Base-by-base conservation (phyloP, 2,888 invertebrate species). In the Gastracanthus pulcherrimus region DNA sequence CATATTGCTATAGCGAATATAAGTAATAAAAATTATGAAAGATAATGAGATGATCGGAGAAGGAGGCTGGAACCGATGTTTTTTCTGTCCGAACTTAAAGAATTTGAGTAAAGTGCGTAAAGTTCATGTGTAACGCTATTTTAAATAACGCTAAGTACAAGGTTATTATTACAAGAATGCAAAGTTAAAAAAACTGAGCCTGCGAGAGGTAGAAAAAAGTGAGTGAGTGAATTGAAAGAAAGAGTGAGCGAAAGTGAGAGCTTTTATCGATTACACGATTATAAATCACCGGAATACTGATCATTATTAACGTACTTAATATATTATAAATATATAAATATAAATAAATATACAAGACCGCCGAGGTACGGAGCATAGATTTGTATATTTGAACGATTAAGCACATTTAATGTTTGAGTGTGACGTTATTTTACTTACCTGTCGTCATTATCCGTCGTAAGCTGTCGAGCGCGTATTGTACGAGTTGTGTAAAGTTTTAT, bases 101-200 rank as follows among this genome's bases (percentile, higher is more conserved):
- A 87, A 88, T 88, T 88, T 89, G 87, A 85, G 86, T 90, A 87
- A 84, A 84, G 58, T 48, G 76, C 82, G 82, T 80, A 80, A 81
- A 82, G 45, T 76, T 64, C 66, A 78, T 80, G 74, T 76, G 75
- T 87, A 88, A 89, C 83, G 89, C 89, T 89, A 90, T 91, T 91
- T 91, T 90, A 90, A 89, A 90, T 90, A 90, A 90, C 85, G 89
- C 89, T 89, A 90, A 90, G 89, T 90, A 90, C 84, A 85, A 85
- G 72, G 77, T 84, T 84, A 85, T 84, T 84, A 84, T 41, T 62
- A 66, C 16, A 70, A 38, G 45, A 71, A 31, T 64, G 55, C 31
- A 34, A 51, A 66, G 55, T 34, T 36, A 48, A 77, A 38, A 48
- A 60, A 72, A 67, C 31, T 34, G 19, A 67, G 55, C 55, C 38